Conservation (phyloP, 2,113 vertebrate species). For the Corynorhinus townsendii region DNA sequence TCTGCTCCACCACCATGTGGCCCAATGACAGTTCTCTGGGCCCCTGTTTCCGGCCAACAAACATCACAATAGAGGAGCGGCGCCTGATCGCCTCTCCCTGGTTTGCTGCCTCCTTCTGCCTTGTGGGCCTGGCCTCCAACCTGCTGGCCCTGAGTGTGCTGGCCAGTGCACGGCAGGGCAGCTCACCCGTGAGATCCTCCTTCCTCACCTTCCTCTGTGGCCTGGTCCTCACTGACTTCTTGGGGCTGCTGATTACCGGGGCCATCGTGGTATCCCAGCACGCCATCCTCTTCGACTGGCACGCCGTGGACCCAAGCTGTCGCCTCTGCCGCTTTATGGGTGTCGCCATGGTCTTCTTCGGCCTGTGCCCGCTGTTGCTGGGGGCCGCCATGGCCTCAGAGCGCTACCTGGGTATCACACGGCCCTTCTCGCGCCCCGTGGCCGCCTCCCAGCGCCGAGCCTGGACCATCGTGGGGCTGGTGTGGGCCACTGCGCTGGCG, state of each 20-base stretch:
- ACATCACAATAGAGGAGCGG: background rate
- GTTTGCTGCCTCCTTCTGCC: slow-evolving; percentile 84
- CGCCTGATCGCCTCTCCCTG: slow-evolving; percentile 80
- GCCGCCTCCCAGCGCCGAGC: slow-evolving; percentile 81
- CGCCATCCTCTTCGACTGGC: slow-evolving; percentile 84
- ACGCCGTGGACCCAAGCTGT: slow-evolving; percentile 83
- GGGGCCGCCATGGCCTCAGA: slow-evolving; percentile 92
- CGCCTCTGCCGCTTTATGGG: slow-evolving; percentile 95
- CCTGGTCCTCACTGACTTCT: slow-evolving; percentile 93
- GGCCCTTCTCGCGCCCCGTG: slow-evolving; percentile 86
- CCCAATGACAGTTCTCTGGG: background rate
- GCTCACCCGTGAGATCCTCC: slow-evolving; percentile 84
- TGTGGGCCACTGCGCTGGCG: slow-evolving; percentile 85
- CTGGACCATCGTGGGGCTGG: slow-evolving; percentile 83
- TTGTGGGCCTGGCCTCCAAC: slow-evolving; percentile 91
- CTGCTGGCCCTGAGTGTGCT: slow-evolving; percentile 90
- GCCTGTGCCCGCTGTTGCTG: slow-evolving; percentile 91
- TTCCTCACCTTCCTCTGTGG: slow-evolving; percentile 93
- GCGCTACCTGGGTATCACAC: slow-evolving; percentile 92
- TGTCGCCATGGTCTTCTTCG: slow-evolving; percentile 96
- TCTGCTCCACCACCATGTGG: slow-evolving; percentile 13
- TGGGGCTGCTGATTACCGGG: slow-evolving; percentile 92
- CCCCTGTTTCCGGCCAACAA: slow-evolving; percentile 65
- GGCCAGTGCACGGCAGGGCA: slow-evolving; percentile 79
- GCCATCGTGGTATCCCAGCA: slow-evolving; percentile 89